Conservation (phyloP, 92 coral and sea anemone species). For the Zoanthus sansibaricus region DNA sequence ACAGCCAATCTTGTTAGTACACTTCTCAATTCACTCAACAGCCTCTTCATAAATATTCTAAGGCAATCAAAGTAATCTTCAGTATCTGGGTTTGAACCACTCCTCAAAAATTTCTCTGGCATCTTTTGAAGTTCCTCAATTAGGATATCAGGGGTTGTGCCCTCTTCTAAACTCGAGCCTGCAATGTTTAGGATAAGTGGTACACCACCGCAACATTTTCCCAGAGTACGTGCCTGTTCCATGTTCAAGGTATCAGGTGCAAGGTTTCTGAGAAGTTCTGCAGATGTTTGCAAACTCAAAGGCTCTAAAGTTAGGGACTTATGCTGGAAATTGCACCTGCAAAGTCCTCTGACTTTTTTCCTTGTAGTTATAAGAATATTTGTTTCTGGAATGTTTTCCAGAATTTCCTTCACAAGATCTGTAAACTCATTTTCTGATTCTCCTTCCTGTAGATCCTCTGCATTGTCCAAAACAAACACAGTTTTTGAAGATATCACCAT, state of each 20-base stretch:
- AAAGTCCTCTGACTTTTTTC: constrained; percentile 10
- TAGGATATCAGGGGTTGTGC: constrained; percentile 32
- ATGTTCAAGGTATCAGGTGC: neutral
- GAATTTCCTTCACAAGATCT: constrained; percentile 55
- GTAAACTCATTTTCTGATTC: constrained; percentile 36
- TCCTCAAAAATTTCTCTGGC: constrained; percentile 55
- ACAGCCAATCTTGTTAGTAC: constrained; percentile 66
- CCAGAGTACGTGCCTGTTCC: constrained; percentile 53
- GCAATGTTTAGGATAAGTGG: constrained; percentile 72
- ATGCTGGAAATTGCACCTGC: constrained; percentile 3
- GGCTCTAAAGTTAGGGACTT: neutral
- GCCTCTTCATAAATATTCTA: constrained; percentile 59
- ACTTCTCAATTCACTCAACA: constrained; percentile 52
- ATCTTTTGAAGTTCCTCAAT: constrained; percentile 48
- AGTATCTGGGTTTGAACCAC: constrained; percentile 36
- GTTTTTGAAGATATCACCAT: constrained; percentile 28
- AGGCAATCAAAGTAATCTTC: constrained; percentile 33
- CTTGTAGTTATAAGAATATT: constrained; percentile 68
- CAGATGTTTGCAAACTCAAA: constrained; percentile 5
- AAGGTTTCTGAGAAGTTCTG: neutral
- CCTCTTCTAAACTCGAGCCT: constrained; percentile 45
- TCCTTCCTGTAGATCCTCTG: constrained; percentile 74
- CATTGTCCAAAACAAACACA: constrained; percentile 75
- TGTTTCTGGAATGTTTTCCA: constrained; percentile 52
- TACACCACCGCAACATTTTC: constrained; percentile 65